Percentiles rank a stretch among this genome's conserved stretches.
phyloP scores from a whole-genome alignment of 1,140 invertebrate genomes.

The Tetranychus cinnabarinus region DNA sequence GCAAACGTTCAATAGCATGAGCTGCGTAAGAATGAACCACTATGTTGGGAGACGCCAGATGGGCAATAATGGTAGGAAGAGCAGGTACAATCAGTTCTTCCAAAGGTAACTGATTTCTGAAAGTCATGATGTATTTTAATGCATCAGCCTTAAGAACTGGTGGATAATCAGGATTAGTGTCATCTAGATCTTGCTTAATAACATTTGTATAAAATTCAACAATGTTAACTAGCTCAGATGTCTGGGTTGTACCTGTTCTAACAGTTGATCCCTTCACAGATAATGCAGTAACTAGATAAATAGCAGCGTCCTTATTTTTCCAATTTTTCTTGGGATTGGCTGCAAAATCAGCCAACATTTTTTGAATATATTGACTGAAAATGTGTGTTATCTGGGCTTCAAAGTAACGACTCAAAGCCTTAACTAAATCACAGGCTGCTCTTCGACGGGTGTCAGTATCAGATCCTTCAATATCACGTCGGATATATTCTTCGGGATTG shows the following conservation, averaged over 20 bases:
- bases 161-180: slow-evolving; percentile 35
- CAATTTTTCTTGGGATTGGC: slow-evolving; percentile 51
- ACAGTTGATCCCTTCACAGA: slow-evolving; percentile 73
- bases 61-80: slow-evolving; percentile 50
- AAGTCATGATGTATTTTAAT: slow-evolving; percentile 87
- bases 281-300: slow-evolving; percentile 83
- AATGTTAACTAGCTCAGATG: slow-evolving; percentile 64
- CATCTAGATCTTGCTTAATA: slow-evolving; percentile 56
- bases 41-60: slow-evolving; percentile 38
- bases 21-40: slow-evolving; percentile 90
- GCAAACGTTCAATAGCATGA: slow-evolving; percentile 63
- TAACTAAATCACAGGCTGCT: slow-evolving; percentile 85
- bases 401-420: slow-evolving; percentile 62
- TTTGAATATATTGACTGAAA: slow-evolving; percentile 58
- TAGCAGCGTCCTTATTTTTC: slow-evolving; percentile 80
- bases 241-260: slow-evolving; percentile 63
- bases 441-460: slow-evolving; percentile 83
- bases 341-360: slow-evolving; percentile 40
- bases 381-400: slow-evolving; percentile 76
- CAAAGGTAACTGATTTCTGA: slow-evolving; percentile 58
- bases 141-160: slow-evolving; percentile 84
- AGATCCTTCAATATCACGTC: slow-evolving; percentile 91
- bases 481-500: slow-evolving; percentile 92
- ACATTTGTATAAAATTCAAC: slow-evolving; percentile 60
- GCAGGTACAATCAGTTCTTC: slow-evolving; percentile 42